Evolutionary conservation across 1,140 invertebrate genomes (phyloP).

Genomic region (Nilaparvata lugens): DNA sequence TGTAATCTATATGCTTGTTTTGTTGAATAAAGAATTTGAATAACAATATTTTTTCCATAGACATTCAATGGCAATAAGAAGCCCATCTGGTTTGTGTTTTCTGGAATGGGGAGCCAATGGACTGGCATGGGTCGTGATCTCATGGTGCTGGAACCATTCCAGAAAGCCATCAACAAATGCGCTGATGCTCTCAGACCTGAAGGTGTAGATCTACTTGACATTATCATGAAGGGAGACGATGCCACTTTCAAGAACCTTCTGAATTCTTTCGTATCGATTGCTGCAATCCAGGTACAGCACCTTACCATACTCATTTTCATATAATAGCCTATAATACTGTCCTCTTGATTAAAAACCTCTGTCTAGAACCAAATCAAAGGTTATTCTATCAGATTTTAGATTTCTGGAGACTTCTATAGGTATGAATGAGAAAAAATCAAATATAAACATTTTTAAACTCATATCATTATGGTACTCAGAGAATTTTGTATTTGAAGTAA

Average conservation of each 20-base stretch:
- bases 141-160: constrained; percentile 71
- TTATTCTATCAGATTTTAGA: too few relatives aligned
- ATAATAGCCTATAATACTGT: too few relatives aligned
- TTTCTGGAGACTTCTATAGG: too few relatives aligned
- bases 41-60: constrained; percentile 3
- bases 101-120: constrained; percentile 97
- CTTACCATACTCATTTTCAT: too few relatives aligned
- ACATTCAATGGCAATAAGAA: constrained; percentile 43
- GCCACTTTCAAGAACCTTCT: constrained; percentile 71
- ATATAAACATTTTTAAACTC: too few relatives aligned
- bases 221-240: constrained; percentile 67
- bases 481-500: too few relatives aligned
- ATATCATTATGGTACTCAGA: too few relatives aligned
- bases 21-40: too few relatives aligned
- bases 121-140: constrained; percentile 82
- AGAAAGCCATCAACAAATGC: constrained; percentile 62
- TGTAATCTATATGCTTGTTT: too few relatives aligned
- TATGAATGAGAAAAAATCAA: too few relatives aligned
- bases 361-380: too few relatives aligned
- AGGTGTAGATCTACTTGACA: constrained; percentile 68
- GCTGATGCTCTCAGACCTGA: constrained; percentile 64
- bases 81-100: constrained; percentile 89
- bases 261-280: constrained; percentile 86
- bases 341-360: too few relatives aligned
- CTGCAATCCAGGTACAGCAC: constrained; percentile 86